A percentile compares a stretch with the other conserved stretches of the same genome.
These are phyloP conservation scores for Rynchops niger DNA, from an alignment of 2,113 vertebrate genomes.

Conservation along the genomic window DNA sequence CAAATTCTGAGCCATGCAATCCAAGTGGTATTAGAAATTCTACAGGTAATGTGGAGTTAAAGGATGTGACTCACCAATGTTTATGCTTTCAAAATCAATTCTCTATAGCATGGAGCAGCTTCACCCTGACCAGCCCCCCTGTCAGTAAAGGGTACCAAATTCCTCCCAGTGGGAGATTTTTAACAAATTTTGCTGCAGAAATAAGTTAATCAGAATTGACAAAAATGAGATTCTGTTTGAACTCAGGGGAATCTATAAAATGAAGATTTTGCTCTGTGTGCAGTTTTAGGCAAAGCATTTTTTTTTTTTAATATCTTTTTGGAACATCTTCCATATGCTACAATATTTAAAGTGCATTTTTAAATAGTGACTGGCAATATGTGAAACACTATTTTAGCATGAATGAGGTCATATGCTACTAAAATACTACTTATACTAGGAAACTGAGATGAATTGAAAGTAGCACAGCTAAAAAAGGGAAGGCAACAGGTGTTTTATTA, in stretches of 20 bases:
- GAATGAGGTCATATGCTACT: slow-evolving; percentile 66
- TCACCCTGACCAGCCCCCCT: not conserved
- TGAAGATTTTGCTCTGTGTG: not conserved
- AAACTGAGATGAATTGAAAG: slow-evolving; percentile 57
- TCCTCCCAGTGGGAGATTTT: not conserved
- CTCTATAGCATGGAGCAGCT: not conserved
- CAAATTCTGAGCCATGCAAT: not conserved
- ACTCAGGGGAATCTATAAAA: not conserved
- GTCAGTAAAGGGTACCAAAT: not conserved
- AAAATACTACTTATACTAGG: slow-evolving; percentile 57
- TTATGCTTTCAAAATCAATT: not conserved
- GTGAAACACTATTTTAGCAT: slow-evolving; percentile 59
- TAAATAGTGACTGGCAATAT: slow-evolving; percentile 57
- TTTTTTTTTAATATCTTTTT: slow-evolving; percentile 17
- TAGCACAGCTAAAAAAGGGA: slow-evolving; percentile 66
- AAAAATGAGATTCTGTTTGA: slow-evolving; percentile 7
- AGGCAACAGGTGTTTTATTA: slow-evolving; percentile 74
- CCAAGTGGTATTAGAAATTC: not conserved
- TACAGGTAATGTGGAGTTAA: not conserved
- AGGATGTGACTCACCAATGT: not conserved
- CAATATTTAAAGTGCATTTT: slow-evolving; percentile 70
- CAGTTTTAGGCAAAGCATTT: not conserved
- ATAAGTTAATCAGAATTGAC: not conserved
- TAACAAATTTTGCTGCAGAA: not conserved
- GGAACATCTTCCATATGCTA: slow-evolving; percentile 53